Conservation (phyloP, 2,113 vertebrate species). For the Eupsittula cactorum region DNA sequence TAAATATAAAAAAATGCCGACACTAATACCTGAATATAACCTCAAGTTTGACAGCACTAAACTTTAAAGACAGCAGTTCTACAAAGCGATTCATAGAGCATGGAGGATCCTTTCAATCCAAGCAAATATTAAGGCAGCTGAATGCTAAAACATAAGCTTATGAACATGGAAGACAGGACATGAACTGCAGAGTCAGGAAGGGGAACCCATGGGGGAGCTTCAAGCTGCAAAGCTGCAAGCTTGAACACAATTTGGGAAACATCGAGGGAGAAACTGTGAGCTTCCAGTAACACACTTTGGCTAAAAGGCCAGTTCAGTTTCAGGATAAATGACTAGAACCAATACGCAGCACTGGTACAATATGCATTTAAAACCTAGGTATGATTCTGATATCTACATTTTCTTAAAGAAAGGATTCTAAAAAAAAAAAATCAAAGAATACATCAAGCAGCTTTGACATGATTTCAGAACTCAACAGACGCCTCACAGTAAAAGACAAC, state of each 20-base stretch:
- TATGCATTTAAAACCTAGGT: not conserved
- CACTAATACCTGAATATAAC: not conserved
- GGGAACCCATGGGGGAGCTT: not conserved
- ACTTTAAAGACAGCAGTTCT: not conserved
- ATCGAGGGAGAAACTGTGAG: not conserved
- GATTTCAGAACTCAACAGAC: not conserved
- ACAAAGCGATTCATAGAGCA: not conserved
- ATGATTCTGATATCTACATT: not conserved
- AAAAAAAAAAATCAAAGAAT: not conserved
- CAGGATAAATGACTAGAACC: not conserved
- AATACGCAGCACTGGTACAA: rapidly evolving
- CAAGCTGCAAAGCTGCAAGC: not conserved
- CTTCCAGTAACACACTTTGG: not conserved
- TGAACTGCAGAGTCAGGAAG: not conserved
- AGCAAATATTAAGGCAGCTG: not conserved
- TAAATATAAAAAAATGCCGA: not conserved
- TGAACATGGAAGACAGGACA: not conserved
- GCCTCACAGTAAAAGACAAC: not conserved
- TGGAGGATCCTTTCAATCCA: not conserved
- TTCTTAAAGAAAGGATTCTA: not conserved
- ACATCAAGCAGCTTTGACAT: not conserved
- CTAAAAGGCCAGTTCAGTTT: not conserved
- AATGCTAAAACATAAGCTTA: not conserved
- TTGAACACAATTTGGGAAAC: not conserved
- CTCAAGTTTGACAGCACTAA: not conserved